phyloP scores from a whole-genome alignment of 2,888 invertebrate species.

The Agrochola litura region DNA sequence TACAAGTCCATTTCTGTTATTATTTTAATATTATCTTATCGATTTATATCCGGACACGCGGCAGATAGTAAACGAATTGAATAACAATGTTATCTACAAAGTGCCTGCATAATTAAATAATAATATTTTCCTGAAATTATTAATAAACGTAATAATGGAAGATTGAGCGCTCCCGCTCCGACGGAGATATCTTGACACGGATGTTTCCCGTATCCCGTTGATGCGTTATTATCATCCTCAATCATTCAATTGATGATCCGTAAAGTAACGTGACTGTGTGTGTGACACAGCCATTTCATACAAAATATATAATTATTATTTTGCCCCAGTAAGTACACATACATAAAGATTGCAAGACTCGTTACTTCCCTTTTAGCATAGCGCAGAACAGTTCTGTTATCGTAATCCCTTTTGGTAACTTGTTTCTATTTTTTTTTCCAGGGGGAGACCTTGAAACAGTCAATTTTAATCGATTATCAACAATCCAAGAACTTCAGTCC shows the following conservation, averaged over 20 bases:
- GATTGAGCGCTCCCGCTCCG: background rate
- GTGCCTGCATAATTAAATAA: background rate
- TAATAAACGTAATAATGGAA: background rate
- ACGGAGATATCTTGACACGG: background rate
- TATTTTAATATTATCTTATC: slow-evolving; percentile 16
- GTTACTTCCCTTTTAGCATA: background rate
- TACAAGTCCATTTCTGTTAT: background rate
- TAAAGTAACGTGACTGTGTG: background rate
- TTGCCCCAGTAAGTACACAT: background rate
- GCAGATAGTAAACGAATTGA: background rate
- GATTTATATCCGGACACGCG: background rate
- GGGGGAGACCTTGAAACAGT: slow-evolving; percentile 64
- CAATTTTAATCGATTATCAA: slow-evolving; percentile 76
- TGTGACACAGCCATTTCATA: background rate
- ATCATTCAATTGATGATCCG: slow-evolving; percentile 13
- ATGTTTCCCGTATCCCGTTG: background rate
- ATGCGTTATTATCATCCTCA: background rate
- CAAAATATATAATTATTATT: background rate
- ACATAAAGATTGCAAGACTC: background rate
- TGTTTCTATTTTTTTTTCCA: slow-evolving; percentile 58
- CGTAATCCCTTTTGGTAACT: background rate
- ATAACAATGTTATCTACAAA: background rate
- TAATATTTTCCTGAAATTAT: background rate
- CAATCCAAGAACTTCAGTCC: slow-evolving; percentile 68
- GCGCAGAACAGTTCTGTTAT: no score